These are phyloP conservation scores for Caenorhabditis doughertyi DNA, from an alignment of 2,888 invertebrate genomes.

Conservation along the genomic window DNA sequence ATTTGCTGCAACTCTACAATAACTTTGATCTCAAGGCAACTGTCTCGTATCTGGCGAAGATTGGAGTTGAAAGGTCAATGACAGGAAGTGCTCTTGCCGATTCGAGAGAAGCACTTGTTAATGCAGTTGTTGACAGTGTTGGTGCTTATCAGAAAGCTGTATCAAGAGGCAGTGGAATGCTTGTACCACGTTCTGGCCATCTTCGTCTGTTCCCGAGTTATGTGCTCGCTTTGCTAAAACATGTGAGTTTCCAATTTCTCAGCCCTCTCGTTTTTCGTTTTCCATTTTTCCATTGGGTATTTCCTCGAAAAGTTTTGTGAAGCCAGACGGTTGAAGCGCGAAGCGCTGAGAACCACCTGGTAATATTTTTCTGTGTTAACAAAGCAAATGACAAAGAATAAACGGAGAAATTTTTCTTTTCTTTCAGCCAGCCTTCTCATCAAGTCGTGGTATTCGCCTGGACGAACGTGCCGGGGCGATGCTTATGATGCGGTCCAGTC, in stretches of 20 bases:
- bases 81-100: constrained; percentile 89
- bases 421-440: constrained; percentile 89
- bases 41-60: constrained; percentile 93
- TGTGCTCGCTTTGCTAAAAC: constrained; percentile 91
- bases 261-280: no score
- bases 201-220: constrained; percentile 92
- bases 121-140: constrained; percentile 93
- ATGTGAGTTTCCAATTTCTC: no score
- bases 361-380: background rate
- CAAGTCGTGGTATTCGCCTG: constrained; percentile 90
- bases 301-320: no score
- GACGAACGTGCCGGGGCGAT: constrained; percentile 95
- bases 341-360: no score
- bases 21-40: constrained; percentile 91
- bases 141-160: constrained; percentile 83
- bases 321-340: no score
- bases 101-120: constrained; percentile 96
- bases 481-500: constrained; percentile 93
- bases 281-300: no score
- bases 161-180: constrained; percentile 85
- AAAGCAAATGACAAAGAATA: no score
- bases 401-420: no score
- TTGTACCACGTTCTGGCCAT: constrained; percentile 88
- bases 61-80: constrained; percentile 96
- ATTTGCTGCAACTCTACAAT: constrained; percentile 91